Base-by-base conservation (phyloP, 1,140 invertebrate genomes). In the Panonychus citri region DNA sequence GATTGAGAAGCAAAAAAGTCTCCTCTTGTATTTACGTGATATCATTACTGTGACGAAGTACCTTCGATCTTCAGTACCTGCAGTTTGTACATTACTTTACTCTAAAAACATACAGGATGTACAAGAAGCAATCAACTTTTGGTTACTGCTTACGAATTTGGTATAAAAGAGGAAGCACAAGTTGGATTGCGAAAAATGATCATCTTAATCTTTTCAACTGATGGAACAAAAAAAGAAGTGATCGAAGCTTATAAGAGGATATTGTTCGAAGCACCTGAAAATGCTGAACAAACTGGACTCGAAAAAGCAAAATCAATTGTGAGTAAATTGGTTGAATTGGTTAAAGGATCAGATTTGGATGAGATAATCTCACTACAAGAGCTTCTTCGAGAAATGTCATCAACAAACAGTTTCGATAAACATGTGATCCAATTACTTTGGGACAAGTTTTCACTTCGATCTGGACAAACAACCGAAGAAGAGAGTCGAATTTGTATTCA, bases 61-160 rank as follows among this genome's bases (percentile, higher is more conserved):
- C 60, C 69, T 85, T 5, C 77, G 81, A 49, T 71, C 75, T 53
- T 76, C 80, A 0, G 73, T 87, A 49, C 81, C 82, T 1, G 62
- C 81, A 5, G 74, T 83, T 15, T 78, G 80, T 62, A 73, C 78
- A 13, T 68, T 87, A 61, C 69, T 89, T 2, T 77, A 78, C 61
- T 86, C 84, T 0, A 77, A 80, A 62, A 78, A 77, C 57, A 72
- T 76, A 1, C 75, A 79, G 1, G 86, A 89, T 67, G 79, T 86
- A 0, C 74, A 80, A 39, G 86, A 89, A 70, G 79, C 85, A 0
- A 81, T 88, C 43, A 77, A 83, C 52, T 83, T 90, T 82, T 90
- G 60, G 82, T 82, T 0, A 77, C 77, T 0, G 81, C 81, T 3
- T 81, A 79, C 65, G 77, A 83, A 63, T 85, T 86, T 66, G 77